Conservation (phyloP, 2,113 vertebrate species). For the Erythrolamprus reginae region DNA sequence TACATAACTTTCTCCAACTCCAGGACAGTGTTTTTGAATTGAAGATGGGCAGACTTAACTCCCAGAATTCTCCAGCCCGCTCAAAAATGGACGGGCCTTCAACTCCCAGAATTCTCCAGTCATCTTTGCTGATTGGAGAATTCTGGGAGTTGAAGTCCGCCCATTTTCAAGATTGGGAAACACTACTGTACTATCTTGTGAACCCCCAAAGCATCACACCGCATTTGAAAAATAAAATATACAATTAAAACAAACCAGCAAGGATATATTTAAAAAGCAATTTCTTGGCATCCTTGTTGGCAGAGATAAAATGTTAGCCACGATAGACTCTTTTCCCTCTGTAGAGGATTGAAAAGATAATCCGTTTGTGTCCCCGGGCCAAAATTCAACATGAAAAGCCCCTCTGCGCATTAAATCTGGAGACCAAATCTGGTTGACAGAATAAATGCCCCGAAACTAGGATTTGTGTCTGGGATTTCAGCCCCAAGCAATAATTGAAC, state of each 20-base stretch:
- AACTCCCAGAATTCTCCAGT: no score
- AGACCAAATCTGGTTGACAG: neutral
- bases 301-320: neutral
- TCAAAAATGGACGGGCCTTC: no score
- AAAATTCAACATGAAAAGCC: neutral
- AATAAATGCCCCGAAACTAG: neutral
- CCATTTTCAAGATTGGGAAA: neutral
- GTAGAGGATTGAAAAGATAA: neutral
- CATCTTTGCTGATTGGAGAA: neutral
- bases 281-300: neutral
- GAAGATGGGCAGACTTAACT: neutral
- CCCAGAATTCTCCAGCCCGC: no score
- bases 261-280: neutral
- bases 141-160: neutral
- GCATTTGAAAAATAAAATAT: neutral
- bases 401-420: neutral
- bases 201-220: neutral
- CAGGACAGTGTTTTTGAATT: neutral
- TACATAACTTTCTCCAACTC: neutral
- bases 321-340: neutral
- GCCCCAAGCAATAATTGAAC: neutral
- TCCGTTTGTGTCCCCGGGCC: neutral
- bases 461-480: neutral
- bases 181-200: neutral
- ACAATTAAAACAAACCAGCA: neutral